Base-by-base conservation (phyloP, 2,797 vertebrate species). In the Sebastes elongatus region DNA sequence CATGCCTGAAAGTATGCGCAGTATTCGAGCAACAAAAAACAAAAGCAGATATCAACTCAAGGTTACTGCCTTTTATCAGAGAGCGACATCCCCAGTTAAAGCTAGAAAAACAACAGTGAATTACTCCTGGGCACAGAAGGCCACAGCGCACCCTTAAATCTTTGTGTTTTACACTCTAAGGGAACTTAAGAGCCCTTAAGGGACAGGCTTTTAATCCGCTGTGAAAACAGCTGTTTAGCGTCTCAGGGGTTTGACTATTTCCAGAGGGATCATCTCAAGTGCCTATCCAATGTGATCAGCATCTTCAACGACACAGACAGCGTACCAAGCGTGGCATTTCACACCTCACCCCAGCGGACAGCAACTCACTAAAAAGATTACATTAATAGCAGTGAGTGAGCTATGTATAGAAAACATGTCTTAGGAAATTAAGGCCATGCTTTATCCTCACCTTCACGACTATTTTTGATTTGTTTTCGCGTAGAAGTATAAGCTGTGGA, bases 141-240 rank as follows among this genome's bases (percentile, higher is more conserved):
- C 84, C 57, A 80, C 65, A 10, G 59, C 5, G 7, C 42, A 33
- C 73, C 28, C 66, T 87, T 86, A 83, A 87, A 87, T 65, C 81
- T 70, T 78, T 80, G 78, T 65, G 82, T 86, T 92, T 91, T 75
- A 88, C 82, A 76, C 78, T 81, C 74, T 67, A 33, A 27, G 14
- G 76, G 71, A 89, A 89, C 81, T 92, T 81, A 88, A 92, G 88
- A 85, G 87, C 78, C 83, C 83, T 90, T 86, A 49, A 76, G 90
- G 82, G 86, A 88, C 72, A 23, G 10, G 67, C 78, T 88, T 91
- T 93, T 91, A 89, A 93, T 91, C 86, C 71, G 30, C 78, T 59
- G 85, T 80, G 81, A 94, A 90, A 93, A 90, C 94, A 94, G 92
- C 89, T 92, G 92, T 83, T 89, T 79, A 78, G 74, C 57, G 79